These are phyloP conservation scores for Cheilosia vulpina DNA, from an alignment of 2,888 invertebrate species.

Conservation along the genomic window DNA sequence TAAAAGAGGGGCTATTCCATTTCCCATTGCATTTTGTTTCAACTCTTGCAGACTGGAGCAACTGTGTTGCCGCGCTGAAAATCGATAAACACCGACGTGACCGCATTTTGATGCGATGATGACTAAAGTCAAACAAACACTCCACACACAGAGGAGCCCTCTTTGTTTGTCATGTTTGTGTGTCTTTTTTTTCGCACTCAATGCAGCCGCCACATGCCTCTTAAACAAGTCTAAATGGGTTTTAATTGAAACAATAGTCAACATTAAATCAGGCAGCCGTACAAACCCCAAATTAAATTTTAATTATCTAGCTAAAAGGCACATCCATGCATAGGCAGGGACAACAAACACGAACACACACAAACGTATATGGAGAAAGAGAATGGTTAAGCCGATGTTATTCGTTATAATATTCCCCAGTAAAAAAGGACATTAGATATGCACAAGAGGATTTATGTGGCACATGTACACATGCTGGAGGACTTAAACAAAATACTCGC, in stretches of 20 bases:
- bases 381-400: conserved; percentile 35
- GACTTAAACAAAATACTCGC: conserved; percentile 36
- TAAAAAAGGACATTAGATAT: conserved; percentile 45
- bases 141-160: neutral
- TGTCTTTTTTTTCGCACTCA: neutral
- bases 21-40: conserved; percentile 29
- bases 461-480: conserved; percentile 62
- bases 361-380: neutral
- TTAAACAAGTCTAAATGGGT: conserved; percentile 16
- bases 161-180: neutral
- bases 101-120: conserved; percentile 37
- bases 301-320: conserved; percentile 38
- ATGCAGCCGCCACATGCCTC: neutral
- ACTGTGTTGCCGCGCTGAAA: conserved; percentile 26
- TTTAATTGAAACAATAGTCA: conserved; percentile 25
- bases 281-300: conserved; percentile 33
- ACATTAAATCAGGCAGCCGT: neutral
- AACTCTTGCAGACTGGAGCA: conserved; percentile 36
- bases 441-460: conserved; percentile 60
- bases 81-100: conserved; percentile 59
- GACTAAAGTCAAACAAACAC: conserved; percentile 46
- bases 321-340: neutral
- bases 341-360: neutral
- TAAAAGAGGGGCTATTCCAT: neutral
- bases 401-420: conserved; percentile 31